Evolutionary conservation across 35 echinoderm and acorn worm genomes (phyloP).

Genomic region (Anneissia japonica): DNA sequence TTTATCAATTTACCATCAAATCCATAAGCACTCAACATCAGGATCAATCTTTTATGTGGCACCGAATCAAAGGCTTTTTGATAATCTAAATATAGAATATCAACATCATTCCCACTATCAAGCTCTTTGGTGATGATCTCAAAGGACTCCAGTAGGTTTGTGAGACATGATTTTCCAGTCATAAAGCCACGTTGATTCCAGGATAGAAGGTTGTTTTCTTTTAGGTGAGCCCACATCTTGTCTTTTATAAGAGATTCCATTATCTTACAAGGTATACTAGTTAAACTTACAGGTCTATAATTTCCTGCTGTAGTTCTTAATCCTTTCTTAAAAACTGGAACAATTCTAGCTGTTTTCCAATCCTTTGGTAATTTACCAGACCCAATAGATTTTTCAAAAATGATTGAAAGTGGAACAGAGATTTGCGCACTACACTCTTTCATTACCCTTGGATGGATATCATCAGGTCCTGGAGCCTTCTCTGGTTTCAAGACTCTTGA

Average conservation of each 20-base stretch:
- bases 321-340: conserved; percentile 29
- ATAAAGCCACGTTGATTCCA: too few relatives aligned
- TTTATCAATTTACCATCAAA: too few relatives aligned
- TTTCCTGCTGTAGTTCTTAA: conserved; percentile 11
- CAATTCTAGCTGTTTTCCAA: conserved; percentile 6
- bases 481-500: conserved; percentile 13
- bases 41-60: too few relatives aligned
- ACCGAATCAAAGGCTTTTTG: conserved; percentile 32
- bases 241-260: too few relatives aligned
- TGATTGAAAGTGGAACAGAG: conserved; percentile 4
- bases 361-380: not conserved
- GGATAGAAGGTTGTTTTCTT: too few relatives aligned
- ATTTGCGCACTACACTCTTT: not conserved
- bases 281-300: conserved; percentile 20
- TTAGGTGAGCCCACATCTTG: too few relatives aligned
- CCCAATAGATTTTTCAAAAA: conserved; percentile 16
- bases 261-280: conserved; percentile 13
- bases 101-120: too few relatives aligned
- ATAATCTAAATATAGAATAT: conserved; percentile 17
- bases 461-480: not conserved
- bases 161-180: not conserved
- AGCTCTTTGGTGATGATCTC: too few relatives aligned
- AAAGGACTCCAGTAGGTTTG: too few relatives aligned
- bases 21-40: too few relatives aligned
- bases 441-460: not conserved